These are phyloP conservation scores for Heliconius eleuchia DNA, from an alignment of 1,140 invertebrate species.

Conservation along the genomic window DNA sequence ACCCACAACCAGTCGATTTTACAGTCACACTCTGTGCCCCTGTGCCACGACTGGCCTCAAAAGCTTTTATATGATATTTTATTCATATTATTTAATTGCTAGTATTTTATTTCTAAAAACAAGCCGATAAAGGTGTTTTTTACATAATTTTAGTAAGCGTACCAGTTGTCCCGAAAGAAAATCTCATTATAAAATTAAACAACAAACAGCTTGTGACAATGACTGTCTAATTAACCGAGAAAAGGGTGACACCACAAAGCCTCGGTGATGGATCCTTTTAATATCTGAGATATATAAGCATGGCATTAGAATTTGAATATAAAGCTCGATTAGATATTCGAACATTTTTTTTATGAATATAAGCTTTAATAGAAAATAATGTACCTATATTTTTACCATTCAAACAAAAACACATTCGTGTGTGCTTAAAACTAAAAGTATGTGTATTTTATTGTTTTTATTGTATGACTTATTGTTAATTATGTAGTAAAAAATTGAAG, in stretches of 20 bases:
- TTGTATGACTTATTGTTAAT: too few relatives aligned
- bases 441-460: too few relatives aligned
- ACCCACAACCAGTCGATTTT: too few relatives aligned
- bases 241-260: conserved; percentile 76
- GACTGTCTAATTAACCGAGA: conserved; percentile 73
- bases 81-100: too few relatives aligned
- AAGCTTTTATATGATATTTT: too few relatives aligned
- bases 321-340: not conserved
- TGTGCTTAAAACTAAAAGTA: too few relatives aligned
- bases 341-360: not conserved
- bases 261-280: conserved; percentile 77
- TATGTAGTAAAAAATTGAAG: too few relatives aligned
- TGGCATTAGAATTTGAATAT: conserved; percentile 55
- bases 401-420: too few relatives aligned
- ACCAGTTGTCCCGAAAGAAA: conserved; percentile 34
- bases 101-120: too few relatives aligned
- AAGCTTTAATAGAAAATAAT: not conserved
- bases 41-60: too few relatives aligned
- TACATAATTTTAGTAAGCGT: not conserved
- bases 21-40: too few relatives aligned
- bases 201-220: conserved; percentile 57
- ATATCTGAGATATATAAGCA: conserved; percentile 56
- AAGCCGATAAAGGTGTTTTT: too few relatives aligned
- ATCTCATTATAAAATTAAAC: conserved; percentile 37
- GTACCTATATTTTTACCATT: not conserved